phyloP scores from a whole-genome alignment of 2,888 invertebrate genomes.

The Drosophila trichaetosa region DNA sequence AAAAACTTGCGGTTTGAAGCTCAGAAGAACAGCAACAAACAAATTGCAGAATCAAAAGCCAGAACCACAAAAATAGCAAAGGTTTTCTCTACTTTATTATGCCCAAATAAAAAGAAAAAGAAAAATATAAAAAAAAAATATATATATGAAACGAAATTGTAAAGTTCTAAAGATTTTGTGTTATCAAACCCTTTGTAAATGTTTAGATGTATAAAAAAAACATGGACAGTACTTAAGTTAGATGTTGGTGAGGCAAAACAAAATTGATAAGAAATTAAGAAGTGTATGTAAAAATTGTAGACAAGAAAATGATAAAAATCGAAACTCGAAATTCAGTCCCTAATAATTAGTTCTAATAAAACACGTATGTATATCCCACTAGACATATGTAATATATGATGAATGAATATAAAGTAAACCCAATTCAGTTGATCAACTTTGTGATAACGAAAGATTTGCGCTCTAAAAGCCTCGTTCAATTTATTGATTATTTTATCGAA shows the following conservation, averaged over 20 bases:
- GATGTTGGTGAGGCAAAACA: conserved; percentile 57
- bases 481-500: conserved; percentile 29
- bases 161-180: conserved; percentile 57
- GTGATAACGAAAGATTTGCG: conserved; percentile 50
- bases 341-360: conserved; percentile 61
- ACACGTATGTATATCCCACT: conserved; percentile 53
- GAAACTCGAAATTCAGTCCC: conserved; percentile 50
- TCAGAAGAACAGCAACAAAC: conserved; percentile 47
- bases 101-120: conserved; percentile 41
- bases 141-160: background rate
- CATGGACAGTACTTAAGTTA: conserved; percentile 65
- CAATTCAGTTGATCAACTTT: conserved; percentile 36
- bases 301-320: conserved; percentile 50
- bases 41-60: conserved; percentile 47
- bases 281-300: conserved; percentile 69
- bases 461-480: conserved; percentile 30
- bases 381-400: conserved; percentile 56
- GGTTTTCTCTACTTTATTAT: conserved; percentile 83
- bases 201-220: conserved; percentile 68
- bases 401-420: conserved; percentile 37
- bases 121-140: conserved; percentile 1
- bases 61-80: conserved; percentile 64
- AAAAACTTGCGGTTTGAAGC: conserved; percentile 47
- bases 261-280: conserved; percentile 53
- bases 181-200: conserved; percentile 72